Base-by-base conservation (phyloP, 2,797 vertebrate genomes). In the Cossypha caffra region DNA sequence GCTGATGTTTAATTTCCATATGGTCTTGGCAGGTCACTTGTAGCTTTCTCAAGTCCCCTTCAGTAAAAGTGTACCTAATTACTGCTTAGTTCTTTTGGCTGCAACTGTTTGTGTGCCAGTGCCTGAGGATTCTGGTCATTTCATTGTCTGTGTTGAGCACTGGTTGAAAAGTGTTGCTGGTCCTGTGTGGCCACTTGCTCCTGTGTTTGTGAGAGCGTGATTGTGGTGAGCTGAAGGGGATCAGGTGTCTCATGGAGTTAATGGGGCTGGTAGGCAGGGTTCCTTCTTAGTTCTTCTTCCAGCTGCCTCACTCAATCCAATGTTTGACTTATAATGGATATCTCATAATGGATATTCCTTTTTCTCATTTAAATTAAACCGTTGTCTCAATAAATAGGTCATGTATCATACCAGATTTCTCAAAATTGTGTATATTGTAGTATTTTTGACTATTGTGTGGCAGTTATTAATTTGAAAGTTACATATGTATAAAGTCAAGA, bases 101-200 rank as follows among this genome's bases (percentile, higher is more conserved):
- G 48, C 37, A 54, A 0, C 19, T 2, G 0, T 48, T 43, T 31
- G 18, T 68, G 38, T 78, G 47, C 20, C 54, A 13, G 23, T 62
- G 31, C 62, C 25, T 33, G n/a, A 51, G 72, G 11, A 26, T 79
- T 62, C n/a, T 57, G 42, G 20, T n/a, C 43, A 64, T 71, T 38
- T 61, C 13, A 4, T 13, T 68, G 9, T 31, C 48, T 55, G 5
- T 78, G 25, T 11, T 68, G 71, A 61, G 66, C 50, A 38, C 43
- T 37, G 68, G 5, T 38, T 72, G 33, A 43, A 76, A n/a, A 15
- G 29, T 90, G 59, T 58, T 61, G 24, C 26, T 19, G 59, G 50
- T 57, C 51, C 47, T 38, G 12, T 28, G 52, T 81, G 37, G 48
- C 50, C 29, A 4, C 23, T 10, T 85, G n/a, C 43, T 76, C 10